Evolutionary conservation across 1,140 invertebrate genomes (phyloP), one percentile per base, ranked within the genome.

Genomic region (Cotesia chilonis): DNA sequence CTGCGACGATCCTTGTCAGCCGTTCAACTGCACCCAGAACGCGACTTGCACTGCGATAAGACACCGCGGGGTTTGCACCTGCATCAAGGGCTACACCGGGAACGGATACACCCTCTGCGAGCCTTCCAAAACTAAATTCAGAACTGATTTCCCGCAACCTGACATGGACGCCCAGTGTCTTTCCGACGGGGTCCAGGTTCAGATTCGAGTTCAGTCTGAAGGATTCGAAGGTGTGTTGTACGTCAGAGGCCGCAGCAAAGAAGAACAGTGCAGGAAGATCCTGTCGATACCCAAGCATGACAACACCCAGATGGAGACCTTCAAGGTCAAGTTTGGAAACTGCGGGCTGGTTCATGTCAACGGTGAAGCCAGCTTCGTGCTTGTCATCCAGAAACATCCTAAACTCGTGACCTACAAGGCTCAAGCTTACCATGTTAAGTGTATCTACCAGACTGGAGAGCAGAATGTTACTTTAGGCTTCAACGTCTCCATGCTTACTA

Each of bases 331-430:
- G 71, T 97, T 97, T 80, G 96, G 95, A 66, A 94, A 92, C 74
- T 98, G 96, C 82, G 96, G 95, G 75, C 89, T 98, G 28, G 94
- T 96, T 74, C 95, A 96, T 76, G 92, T 96, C 2, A 96, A 97
- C 86, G 95, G 96, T 59, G 91, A 96, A 81, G 96, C 96, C 10
- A 94, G 94, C 77, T 97, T 97, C 80, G 93, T 97, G 0, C 87
- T 98, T 17, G 95, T 98, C 7, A 96, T 98, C 80, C 96, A 97
- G 80, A 97, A 96, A 87, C 96, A 98, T 91, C 95, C 95, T 0
- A 96, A 96, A 89, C 86, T 98, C 4, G 93, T 97, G n/a, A 98
- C 96, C 4, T 96, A 94, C 81, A 95, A 96, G 78, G 95, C 96
- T 1, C 95, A 96, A 87, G 96, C 96, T 0, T 98, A 97, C 85